These are phyloP conservation scores for Trisateles emortualis DNA, from an alignment of 2,888 invertebrate species.

Conservation along the genomic window DNA sequence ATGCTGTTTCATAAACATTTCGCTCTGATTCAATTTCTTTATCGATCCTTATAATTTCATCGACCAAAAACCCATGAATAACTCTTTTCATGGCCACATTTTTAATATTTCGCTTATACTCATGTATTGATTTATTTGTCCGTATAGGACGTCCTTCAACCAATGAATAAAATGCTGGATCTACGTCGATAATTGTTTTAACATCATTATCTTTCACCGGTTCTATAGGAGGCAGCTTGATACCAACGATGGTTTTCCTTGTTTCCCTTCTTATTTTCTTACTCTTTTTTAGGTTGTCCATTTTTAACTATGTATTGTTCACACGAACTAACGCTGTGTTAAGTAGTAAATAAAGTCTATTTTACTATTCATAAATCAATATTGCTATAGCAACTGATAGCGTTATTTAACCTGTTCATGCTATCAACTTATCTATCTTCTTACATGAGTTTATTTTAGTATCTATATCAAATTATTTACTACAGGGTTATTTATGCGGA, in stretches of 20 bases:
- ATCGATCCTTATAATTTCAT: slow-evolving; percentile 78
- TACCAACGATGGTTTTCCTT: slow-evolving; percentile 65
- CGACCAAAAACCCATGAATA: slow-evolving; percentile 70
- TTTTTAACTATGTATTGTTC: slow-evolving; percentile 14
- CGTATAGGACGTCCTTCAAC: slow-evolving; percentile 87
- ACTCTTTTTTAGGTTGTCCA: slow-evolving; percentile 51
- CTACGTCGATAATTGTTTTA: slow-evolving; percentile 88
- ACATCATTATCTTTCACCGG: slow-evolving; percentile 53
- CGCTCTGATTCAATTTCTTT: slow-evolving; percentile 75
- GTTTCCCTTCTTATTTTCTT: slow-evolving; percentile 56
- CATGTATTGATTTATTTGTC: slow-evolving; percentile 82
- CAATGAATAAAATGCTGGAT: slow-evolving; percentile 88
- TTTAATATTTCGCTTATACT: slow-evolving; percentile 85
- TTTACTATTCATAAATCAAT: slow-evolving; percentile 54
- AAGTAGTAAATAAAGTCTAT: not conserved
- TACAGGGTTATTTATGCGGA: too few relatives aligned
- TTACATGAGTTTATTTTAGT: too few relatives aligned
- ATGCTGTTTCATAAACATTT: slow-evolving; percentile 69
- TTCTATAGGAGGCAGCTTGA: slow-evolving; percentile 78
- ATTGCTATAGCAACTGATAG: slow-evolving; percentile 67
- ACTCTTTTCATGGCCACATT: slow-evolving; percentile 74
- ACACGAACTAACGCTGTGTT: slow-evolving; percentile 12
- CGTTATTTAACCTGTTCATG: not conserved
- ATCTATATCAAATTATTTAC: too few relatives aligned
- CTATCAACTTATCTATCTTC: not conserved